phyloP scores from a whole-genome alignment of 2,797 vertebrate genomes.

The Alauda arvensis region DNA sequence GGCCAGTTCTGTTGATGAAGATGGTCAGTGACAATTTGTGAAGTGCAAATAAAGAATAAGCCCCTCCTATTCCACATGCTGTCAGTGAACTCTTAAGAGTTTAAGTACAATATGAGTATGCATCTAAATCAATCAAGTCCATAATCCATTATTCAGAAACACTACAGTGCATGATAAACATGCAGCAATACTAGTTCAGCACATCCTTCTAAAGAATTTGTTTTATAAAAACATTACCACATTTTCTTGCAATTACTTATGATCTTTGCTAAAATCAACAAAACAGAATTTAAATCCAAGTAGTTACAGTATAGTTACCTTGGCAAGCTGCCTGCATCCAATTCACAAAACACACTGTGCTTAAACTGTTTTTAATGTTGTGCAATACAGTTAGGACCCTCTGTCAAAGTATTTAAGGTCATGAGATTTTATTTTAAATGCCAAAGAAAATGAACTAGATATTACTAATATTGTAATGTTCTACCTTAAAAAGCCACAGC shows the following conservation, averaged over 20 bases:
- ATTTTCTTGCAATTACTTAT: constrained; percentile 24
- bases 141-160: not conserved
- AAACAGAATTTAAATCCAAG: constrained; percentile 37
- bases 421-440: constrained; percentile 58
- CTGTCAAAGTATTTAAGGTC: constrained; percentile 48
- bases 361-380: constrained; percentile 47
- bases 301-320: constrained; percentile 21
- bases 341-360: constrained; percentile 37
- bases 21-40: not conserved
- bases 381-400: constrained; percentile 19
- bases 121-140: not conserved
- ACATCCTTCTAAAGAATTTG: not conserved
- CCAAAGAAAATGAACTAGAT: constrained; percentile 42
- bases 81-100: not conserved
- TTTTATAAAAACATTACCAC: constrained; percentile 30
- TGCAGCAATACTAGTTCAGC: not conserved
- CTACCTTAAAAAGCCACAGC: constrained; percentile 10
- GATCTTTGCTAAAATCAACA: constrained; percentile 50
- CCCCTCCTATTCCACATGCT: not conserved
- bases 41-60: not conserved
- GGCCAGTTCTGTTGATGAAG: not conserved
- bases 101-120: not conserved
- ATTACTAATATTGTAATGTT: not conserved
- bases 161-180: not conserved
- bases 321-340: constrained; percentile 41